Evolutionary conservation across 2,113 vertebrate species (phyloP).

Genomic region (Delphinus delphis): DNA sequence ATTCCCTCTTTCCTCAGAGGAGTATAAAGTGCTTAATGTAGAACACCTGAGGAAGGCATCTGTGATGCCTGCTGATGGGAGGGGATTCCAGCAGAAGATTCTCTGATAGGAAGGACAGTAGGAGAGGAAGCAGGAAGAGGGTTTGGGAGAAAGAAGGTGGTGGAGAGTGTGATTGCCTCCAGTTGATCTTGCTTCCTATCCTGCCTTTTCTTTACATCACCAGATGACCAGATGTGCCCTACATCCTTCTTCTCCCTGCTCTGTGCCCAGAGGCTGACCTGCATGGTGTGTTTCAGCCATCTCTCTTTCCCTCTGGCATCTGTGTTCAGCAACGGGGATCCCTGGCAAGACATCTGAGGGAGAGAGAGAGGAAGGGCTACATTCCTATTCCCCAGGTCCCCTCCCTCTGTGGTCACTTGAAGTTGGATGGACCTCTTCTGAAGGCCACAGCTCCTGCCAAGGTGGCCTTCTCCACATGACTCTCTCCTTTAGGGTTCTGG

Average conservation of each 20-base stretch:
- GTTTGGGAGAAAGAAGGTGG: background rate
- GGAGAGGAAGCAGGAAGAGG: background rate
- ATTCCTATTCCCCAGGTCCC: background rate
- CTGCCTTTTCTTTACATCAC: background rate
- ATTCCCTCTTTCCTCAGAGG: background rate
- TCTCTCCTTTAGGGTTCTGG: background rate
- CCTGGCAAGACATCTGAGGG: too few relatives aligned
- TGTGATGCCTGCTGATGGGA: background rate
- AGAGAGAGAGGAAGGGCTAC: background rate
- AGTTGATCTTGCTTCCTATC: background rate
- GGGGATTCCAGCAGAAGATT: background rate
- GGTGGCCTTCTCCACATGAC: background rate
- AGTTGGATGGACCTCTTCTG: background rate
- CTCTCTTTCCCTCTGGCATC: background rate
- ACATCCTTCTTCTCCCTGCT: background rate
- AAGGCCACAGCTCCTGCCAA: background rate
- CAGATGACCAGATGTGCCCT: background rate
- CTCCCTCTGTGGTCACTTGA: background rate
- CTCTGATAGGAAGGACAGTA: background rate
- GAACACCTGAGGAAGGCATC: background rate
- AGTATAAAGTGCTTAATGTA: background rate
- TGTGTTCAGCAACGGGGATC: background rate
- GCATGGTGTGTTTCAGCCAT: background rate
- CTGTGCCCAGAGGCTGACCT: too few relatives aligned
- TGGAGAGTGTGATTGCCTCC: background rate